Evolutionary conservation across 2,888 invertebrate genomes (phyloP).

Genomic region (Pelosia muscerda): DNA sequence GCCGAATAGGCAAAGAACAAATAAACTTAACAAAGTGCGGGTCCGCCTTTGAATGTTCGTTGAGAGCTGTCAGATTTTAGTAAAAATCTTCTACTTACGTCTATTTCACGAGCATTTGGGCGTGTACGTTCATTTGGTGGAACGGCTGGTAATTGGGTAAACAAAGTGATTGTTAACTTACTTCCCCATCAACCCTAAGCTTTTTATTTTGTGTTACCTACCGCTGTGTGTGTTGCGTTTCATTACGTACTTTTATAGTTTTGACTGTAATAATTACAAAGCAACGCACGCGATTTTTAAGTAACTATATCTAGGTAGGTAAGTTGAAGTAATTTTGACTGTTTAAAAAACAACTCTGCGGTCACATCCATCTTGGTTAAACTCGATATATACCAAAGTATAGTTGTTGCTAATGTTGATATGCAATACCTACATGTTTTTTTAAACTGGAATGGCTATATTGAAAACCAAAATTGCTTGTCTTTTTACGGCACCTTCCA

Average conservation of each 20-base stretch:
- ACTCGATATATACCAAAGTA: background rate
- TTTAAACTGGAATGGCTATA: background rate
- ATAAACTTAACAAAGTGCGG: no score
- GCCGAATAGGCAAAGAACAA: no score
- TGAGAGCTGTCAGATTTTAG: conserved; percentile 8
- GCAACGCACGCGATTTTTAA: conserved; percentile 44
- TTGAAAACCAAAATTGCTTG: background rate
- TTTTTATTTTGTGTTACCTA: conserved; percentile 33
- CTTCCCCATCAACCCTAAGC: conserved; percentile 40
- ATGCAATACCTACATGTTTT: no score
- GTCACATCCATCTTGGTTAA: background rate
- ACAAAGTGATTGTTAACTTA: conserved; percentile 45
- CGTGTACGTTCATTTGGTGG: conserved; percentile 29
- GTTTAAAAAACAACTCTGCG: background rate
- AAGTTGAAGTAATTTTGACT: background rate
- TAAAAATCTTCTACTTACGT: conserved; percentile 33
- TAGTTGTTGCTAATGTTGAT: no score
- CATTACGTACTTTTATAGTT: conserved; percentile 37
- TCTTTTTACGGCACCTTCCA: background rate
- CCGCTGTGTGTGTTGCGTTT: conserved; percentile 46
- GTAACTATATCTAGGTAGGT: conserved; percentile 22
- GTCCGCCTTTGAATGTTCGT: background rate
- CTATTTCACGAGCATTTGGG: conserved; percentile 31
- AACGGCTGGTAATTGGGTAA: conserved; percentile 33
- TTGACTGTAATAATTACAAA: conserved; percentile 37